Percentiles rank a stretch among this genome's conserved stretches.
phyloP scores from a whole-genome alignment of 2,888 invertebrate species.

The Aphidoletes aphidimyza region DNA sequence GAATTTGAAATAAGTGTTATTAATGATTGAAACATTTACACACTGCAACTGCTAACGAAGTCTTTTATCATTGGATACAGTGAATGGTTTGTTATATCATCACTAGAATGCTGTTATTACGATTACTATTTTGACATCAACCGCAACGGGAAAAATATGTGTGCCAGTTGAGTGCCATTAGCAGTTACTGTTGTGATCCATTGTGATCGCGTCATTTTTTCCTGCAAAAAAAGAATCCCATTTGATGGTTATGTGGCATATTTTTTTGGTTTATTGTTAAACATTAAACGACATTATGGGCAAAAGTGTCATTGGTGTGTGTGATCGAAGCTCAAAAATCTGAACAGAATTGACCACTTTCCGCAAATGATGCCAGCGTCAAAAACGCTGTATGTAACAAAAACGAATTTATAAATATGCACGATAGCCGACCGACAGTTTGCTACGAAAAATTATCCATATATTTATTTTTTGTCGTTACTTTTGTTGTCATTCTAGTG shows the following conservation, averaged over 20 bases:
- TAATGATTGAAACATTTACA: constrained; percentile 40
- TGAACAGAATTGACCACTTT: not conserved
- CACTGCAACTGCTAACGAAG: constrained; percentile 32
- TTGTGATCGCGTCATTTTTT: not conserved
- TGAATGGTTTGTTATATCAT: constrained; percentile 8
- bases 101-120: not conserved
- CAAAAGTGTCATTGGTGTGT: not conserved
- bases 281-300: constrained; percentile 2
- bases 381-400: no score
- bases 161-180: not conserved
- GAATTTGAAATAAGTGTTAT: constrained; percentile 38
- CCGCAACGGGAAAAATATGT: not conserved
- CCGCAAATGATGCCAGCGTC: constrained; percentile 7
- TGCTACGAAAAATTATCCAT: not conserved
- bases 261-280: constrained; percentile 24
- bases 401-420: not conserved
- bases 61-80: constrained; percentile 7
- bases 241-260: constrained; percentile 13
- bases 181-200: not conserved
- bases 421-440: not conserved
- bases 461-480: not conserved
- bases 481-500: not conserved
- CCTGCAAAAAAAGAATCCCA: not conserved
- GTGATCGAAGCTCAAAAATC: constrained; percentile 13
- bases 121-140: not conserved